phyloP scores from a whole-genome alignment of 1,140 invertebrate genomes.

The Euglossa dilemma region DNA sequence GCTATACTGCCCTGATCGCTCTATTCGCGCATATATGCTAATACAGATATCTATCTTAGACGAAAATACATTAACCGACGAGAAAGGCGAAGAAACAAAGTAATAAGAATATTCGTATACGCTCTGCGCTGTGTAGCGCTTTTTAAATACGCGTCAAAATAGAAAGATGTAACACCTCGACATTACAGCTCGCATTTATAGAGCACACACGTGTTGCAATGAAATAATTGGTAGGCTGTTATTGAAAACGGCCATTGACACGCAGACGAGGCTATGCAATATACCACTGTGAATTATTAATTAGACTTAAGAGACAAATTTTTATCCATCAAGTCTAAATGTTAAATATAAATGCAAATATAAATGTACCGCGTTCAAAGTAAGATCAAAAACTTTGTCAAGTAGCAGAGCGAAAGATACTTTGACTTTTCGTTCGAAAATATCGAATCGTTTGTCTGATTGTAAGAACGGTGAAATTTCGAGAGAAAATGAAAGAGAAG shows the following conservation, averaged over 20 bases:
- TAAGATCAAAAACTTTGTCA: neutral
- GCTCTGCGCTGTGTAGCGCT: too few relatives aligned
- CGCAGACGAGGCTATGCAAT: neutral
- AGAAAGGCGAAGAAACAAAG: neutral
- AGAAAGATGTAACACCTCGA: too few relatives aligned
- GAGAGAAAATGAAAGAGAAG: neutral
- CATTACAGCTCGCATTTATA: neutral
- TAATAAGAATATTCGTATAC: neutral
- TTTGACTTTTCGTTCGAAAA: neutral
- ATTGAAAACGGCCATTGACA: neutral
- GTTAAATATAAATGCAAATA: neutral
- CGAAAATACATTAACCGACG: neutral
- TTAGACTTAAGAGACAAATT: neutral
- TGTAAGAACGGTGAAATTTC: neutral
- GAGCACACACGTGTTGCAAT: neutral
- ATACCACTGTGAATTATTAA: constrained; percentile 6
- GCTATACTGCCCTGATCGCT: constrained; percentile 32
- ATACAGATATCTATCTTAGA: neutral
- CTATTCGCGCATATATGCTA: neutral
- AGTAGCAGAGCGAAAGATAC: neutral
- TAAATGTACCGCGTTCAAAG: neutral
- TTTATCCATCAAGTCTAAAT: neutral
- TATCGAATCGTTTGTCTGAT: neutral
- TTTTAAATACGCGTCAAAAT: too few relatives aligned
- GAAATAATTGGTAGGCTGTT: neutral